Percentiles rank a stretch among this genome's conserved stretches.
phyloP scores from a whole-genome alignment of 2,113 vertebrate species.

The Embiotoca jacksoni region DNA sequence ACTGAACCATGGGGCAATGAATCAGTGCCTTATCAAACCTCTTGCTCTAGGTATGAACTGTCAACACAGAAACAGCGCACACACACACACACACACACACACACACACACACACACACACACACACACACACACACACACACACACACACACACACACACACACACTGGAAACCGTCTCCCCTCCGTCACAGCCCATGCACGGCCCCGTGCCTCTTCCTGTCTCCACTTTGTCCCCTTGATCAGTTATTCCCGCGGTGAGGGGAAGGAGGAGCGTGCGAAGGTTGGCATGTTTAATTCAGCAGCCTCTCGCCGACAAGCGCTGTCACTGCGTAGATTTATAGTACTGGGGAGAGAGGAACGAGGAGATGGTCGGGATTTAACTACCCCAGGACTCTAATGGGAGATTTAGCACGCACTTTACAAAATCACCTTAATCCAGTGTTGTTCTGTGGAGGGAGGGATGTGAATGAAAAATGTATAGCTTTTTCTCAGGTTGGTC shows the following conservation, averaged over 20 bases:
- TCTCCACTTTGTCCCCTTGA: constrained; percentile 33
- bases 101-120: constrained; percentile 3
- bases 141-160: not conserved
- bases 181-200: constrained; percentile 34
- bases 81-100: constrained; percentile 16
- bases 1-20: constrained; percentile 69
- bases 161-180: constrained; percentile 14
- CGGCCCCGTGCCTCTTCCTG: constrained; percentile 25
- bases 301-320: constrained; percentile 39
- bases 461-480: constrained; percentile 45
- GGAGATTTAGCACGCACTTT: constrained; percentile 61
- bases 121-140: constrained; percentile 27
- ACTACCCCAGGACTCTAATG: constrained; percentile 64
- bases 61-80: constrained; percentile 53
- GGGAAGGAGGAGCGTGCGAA: constrained; percentile 25
- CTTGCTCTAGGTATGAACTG: constrained; percentile 63
- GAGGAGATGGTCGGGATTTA: constrained; percentile 63
- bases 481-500: constrained; percentile 28
- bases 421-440: constrained; percentile 70
- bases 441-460: constrained; percentile 28
- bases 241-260: constrained; percentile 51
- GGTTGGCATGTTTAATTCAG: constrained; percentile 78
- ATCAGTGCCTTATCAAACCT: constrained; percentile 74
- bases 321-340: constrained; percentile 65
- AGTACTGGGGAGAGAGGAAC: constrained; percentile 53